A percentile compares a stretch with the other conserved stretches of the same genome.
phyloP scores from a whole-genome alignment of 2,888 invertebrate genomes.

The Orthonychiurus folsomi region DNA sequence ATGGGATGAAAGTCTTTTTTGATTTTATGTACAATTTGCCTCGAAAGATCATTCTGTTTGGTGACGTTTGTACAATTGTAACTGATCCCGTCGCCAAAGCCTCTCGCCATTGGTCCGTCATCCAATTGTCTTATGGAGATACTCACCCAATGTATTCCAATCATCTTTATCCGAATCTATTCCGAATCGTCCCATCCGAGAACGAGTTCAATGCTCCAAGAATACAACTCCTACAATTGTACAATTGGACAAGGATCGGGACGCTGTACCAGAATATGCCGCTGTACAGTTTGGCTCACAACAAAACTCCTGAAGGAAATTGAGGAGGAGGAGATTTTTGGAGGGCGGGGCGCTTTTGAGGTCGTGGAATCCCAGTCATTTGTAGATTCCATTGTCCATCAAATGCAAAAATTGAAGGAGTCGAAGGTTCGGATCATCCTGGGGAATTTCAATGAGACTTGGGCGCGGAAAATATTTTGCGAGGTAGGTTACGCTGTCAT shows the following conservation, averaged over 20 bases:
- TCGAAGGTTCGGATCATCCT: slow-evolving; percentile 91
- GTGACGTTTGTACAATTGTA: slow-evolving; percentile 91
- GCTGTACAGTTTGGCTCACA: slow-evolving; percentile 82
- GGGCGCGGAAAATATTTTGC: slow-evolving; percentile 82
- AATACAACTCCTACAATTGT: slow-evolving; percentile 73
- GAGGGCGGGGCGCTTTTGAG: slow-evolving; percentile 68
- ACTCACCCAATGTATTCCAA: slow-evolving; percentile 95
- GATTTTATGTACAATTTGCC: slow-evolving; percentile 75
- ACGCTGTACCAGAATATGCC: slow-evolving; percentile 96
- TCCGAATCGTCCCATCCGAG: slow-evolving; percentile 91
- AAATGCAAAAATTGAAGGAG: slow-evolving; percentile 69
- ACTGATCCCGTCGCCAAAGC: slow-evolving; percentile 96
- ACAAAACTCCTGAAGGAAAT: slow-evolving; percentile 77
- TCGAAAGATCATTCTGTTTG: slow-evolving; percentile 86
- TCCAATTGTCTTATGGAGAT: slow-evolving; percentile 93
- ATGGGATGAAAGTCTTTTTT: slow-evolving; percentile 89
- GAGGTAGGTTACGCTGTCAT: slow-evolving; percentile 65
- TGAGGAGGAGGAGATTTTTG: slow-evolving; percentile 69
- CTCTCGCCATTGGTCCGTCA: slow-evolving; percentile 92
- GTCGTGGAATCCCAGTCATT: slow-evolving; percentile 83
- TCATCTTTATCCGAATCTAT: slow-evolving; percentile 90
- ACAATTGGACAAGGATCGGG: slow-evolving; percentile 96
- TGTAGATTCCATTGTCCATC: slow-evolving; percentile 73
- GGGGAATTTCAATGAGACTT: slow-evolving; percentile 90
- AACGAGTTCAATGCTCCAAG: slow-evolving; percentile 91